phyloP scores from a whole-genome alignment of 2,113 vertebrate genomes.

The Maylandia zebra region DNA sequence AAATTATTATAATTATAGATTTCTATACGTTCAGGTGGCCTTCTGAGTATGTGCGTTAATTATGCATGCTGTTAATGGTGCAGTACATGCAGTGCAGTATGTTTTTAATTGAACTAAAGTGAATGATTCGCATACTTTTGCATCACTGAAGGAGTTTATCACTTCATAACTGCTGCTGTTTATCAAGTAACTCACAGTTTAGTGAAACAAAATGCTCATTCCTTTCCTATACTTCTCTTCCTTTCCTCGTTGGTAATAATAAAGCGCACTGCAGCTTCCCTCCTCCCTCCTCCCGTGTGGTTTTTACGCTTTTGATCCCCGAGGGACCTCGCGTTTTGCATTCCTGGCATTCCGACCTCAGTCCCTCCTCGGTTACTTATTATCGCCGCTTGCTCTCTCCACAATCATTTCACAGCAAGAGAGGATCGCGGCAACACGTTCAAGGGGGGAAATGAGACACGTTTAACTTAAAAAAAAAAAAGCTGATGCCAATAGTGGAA shows the following conservation, averaged over 20 bases:
- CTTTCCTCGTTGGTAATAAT: slow-evolving; percentile 7
- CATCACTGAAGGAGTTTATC: background rate
- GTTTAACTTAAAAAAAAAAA: background rate
- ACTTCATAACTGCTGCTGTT: background rate
- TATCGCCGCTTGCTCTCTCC: slow-evolving; percentile 67
- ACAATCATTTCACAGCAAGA: slow-evolving; percentile 56
- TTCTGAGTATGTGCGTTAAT: background rate
- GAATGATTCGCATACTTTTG: background rate
- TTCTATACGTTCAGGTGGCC: background rate
- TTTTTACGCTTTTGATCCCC: slow-evolving; percentile 73
- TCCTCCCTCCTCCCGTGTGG: slow-evolving; percentile 21
- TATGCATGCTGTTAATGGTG: background rate
- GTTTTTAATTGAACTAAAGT: background rate
- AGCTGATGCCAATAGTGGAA: slow-evolving; percentile 20
- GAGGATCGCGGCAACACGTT: slow-evolving; percentile 2
- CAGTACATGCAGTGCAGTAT: background rate
- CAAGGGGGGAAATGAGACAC: slow-evolving; percentile 15
- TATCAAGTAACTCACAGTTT: background rate
- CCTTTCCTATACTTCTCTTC: background rate
- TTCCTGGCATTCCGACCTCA: slow-evolving; percentile 88
- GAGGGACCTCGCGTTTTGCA: slow-evolving; percentile 87
- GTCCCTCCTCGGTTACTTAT: slow-evolving; percentile 77
- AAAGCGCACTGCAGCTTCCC: background rate
- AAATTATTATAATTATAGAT: background rate
- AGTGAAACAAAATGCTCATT: background rate